Conservation (phyloP, 2,113 vertebrate genomes). For the Nothobranchius furzeri region DNA sequence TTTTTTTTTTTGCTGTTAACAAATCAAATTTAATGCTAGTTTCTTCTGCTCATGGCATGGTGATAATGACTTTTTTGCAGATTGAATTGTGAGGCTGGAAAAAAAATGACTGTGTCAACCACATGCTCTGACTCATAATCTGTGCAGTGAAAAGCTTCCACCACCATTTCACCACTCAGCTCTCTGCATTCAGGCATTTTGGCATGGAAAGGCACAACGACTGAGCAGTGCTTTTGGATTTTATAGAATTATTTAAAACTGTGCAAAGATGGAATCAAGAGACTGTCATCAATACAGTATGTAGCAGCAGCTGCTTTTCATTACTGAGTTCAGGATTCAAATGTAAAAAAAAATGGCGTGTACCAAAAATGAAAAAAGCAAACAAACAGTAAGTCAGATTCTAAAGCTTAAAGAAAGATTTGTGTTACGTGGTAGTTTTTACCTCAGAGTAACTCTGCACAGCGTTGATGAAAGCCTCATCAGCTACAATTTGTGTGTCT, state of each 20-base stretch:
- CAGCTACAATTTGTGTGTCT: conserved; percentile 98
- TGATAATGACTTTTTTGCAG: conserved; percentile 51
- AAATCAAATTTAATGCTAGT: not conserved
- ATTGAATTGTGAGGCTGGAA: conserved; percentile 48
- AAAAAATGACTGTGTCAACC: conserved; percentile 65
- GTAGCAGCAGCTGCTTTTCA: not conserved
- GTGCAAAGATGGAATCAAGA: not conserved
- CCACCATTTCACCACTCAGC: conserved; percentile 67
- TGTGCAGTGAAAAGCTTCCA: conserved; percentile 60
- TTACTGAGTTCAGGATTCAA: not conserved
- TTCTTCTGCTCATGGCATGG: conserved; percentile 16
- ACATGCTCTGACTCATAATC: conserved; percentile 73
- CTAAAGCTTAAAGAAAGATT: conserved; percentile 1
- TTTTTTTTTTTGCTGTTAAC: conserved; percentile 31
- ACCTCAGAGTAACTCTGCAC: conserved; percentile 99
- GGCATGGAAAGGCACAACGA: conserved; percentile 30
- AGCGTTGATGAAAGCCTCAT: conserved; percentile 99
- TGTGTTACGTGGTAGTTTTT: conserved; percentile 46
- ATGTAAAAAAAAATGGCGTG: not conserved
- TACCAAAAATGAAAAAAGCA: not conserved
- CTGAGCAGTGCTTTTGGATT: conserved; percentile 2
- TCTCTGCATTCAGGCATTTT: conserved; percentile 44
- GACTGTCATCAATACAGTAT: not conserved
- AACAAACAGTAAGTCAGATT: not conserved
- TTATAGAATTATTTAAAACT: conserved; percentile 2